These are phyloP conservation scores for Sebastes minor DNA, from an alignment of 2,797 vertebrate genomes.

Conservation along the genomic window DNA sequence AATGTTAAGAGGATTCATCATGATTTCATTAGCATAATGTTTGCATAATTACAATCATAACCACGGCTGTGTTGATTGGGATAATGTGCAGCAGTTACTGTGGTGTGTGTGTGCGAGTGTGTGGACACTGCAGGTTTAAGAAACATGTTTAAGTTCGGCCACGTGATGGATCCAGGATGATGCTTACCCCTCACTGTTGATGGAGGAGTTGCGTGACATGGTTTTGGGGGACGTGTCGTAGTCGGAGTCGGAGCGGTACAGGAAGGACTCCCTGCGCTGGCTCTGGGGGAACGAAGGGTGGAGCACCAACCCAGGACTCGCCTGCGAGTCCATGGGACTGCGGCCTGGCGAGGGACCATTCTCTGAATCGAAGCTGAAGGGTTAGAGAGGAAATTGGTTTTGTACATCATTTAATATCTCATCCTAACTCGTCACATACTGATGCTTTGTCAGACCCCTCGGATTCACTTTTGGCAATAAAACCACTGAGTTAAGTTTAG, in stretches of 20 bases:
- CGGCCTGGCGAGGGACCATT: conserved; percentile 92
- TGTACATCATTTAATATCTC: not conserved
- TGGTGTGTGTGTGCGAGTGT: not conserved
- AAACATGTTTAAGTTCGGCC: not conserved
- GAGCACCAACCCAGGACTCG: conserved; percentile 91
- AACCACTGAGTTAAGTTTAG: too few relatives aligned
- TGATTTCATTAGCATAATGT: conserved; percentile 60
- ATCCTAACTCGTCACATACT: too few relatives aligned
- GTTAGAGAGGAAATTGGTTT: not conserved
- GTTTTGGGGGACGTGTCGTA: conserved; percentile 94
- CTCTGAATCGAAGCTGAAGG: conserved; percentile 88
- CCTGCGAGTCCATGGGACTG: conserved; percentile 93
- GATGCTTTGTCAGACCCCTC: too few relatives aligned
- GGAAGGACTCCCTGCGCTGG: conserved; percentile 93
- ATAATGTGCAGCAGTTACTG: conserved; percentile 33
- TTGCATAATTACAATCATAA: conserved; percentile 58
- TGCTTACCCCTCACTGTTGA: conserved; percentile 93
- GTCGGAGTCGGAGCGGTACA: conserved; percentile 94
- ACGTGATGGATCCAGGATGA: conserved; percentile 16
- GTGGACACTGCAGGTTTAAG: conserved; percentile 8
- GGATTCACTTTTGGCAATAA: too few relatives aligned
- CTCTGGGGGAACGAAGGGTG: conserved; percentile 88
- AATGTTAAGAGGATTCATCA: conserved; percentile 42
- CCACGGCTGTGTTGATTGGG: conserved; percentile 33
- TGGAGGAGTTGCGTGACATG: conserved; percentile 93